These are phyloP conservation scores for Microcebus jonahi DNA, from an alignment of 2,113 vertebrate genomes.

Conservation along the genomic window DNA sequence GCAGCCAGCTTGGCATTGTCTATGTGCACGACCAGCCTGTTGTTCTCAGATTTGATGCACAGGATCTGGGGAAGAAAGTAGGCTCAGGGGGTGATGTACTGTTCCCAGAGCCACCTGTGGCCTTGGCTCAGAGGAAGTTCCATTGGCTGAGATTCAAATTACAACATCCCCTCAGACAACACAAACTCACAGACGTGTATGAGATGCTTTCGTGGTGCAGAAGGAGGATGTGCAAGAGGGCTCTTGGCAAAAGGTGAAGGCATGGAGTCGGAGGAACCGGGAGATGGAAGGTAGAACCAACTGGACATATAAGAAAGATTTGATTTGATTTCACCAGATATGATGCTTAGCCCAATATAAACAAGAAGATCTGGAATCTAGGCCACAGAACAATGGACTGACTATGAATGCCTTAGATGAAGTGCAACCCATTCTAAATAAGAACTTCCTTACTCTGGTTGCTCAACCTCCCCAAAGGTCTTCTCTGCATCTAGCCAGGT, in stretches of 20 bases:
- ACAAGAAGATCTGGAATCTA: not conserved
- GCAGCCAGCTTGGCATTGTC: conserved; percentile 87
- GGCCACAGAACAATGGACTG: not conserved
- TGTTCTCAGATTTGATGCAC: conserved; percentile 81
- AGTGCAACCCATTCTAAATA: not conserved
- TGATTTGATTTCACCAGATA: not conserved
- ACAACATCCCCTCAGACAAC: not conserved
- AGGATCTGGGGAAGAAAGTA: conserved; percentile 81
- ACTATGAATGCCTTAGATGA: not conserved
- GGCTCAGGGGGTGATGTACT: not conserved
- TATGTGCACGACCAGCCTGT: conserved; percentile 82
- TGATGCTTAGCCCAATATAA: not conserved
- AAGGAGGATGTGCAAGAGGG: not conserved
- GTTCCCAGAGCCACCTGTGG: not conserved
- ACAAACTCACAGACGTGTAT: not conserved
- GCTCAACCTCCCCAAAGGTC: not conserved
- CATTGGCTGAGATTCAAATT: not conserved
- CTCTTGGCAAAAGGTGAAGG: not conserved
- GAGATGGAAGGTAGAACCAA: not conserved
- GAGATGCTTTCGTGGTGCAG: not conserved
- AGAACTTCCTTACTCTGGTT: not conserved
- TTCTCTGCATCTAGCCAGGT: not conserved
- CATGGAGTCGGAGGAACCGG: not conserved
- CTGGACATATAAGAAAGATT: not conserved
- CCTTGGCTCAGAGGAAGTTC: not conserved